Conservation (phyloP, 1,140 invertebrate genomes). For the Proctacanthus coquilletti region DNA sequence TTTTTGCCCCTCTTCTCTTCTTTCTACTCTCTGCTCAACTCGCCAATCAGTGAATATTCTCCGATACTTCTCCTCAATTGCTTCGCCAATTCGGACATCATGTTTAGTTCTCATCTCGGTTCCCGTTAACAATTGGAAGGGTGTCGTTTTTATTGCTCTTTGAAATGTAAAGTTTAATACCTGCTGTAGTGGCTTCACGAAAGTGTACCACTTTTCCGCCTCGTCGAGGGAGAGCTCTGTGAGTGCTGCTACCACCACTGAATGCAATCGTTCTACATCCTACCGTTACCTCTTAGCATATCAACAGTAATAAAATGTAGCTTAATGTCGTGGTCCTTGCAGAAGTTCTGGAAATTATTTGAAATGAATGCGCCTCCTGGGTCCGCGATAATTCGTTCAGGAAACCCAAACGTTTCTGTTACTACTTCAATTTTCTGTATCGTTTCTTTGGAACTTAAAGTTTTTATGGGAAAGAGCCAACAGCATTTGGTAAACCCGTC, state of each 20-base stretch:
- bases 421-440: background rate
- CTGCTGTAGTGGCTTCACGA: constrained; percentile 7
- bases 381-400: background rate
- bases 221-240: constrained; percentile 10
- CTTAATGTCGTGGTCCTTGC: background rate
- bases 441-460: constrained; percentile 10
- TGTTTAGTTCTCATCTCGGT: background rate
- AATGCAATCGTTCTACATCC: constrained; percentile 12
- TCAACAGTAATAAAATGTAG: background rate
- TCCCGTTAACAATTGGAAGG: background rate
- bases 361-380: constrained; percentile 1
- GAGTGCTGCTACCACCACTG: constrained; percentile 10
- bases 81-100: background rate
- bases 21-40: background rate
- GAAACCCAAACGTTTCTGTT: background rate
- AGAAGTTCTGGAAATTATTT: background rate
- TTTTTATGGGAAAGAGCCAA: constrained; percentile 11
- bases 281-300: background rate
- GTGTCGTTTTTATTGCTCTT: background rate
- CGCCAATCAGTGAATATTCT: background rate
- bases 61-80: background rate
- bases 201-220: constrained; percentile 8
- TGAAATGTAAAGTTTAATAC: constrained; percentile 6
- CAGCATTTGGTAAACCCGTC: constrained; percentile 9
- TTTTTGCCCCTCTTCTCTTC: background rate